Percentiles rank a stretch among this genome's conserved stretches.
These are phyloP conservation scores for Aldabrachelys gigantea DNA, from an alignment of 2,113 vertebrate species.

Conservation along the genomic window DNA sequence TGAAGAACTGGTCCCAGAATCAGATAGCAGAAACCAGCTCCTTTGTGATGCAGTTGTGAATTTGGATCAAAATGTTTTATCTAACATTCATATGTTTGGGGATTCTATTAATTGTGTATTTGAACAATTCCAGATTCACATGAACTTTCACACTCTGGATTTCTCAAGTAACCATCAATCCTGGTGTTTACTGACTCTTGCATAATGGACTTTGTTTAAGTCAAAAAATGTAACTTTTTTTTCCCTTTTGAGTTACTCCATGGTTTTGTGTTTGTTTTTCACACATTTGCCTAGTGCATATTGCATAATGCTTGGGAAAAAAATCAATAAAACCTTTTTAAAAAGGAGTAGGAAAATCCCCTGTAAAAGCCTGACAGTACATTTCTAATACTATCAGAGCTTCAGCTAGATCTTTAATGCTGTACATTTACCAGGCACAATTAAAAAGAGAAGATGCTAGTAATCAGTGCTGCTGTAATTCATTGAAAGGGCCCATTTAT, in stretches of 20 bases:
- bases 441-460: neutral
- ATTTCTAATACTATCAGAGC: neutral
- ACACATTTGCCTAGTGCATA: neutral
- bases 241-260: rapidly evolving
- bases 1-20: neutral
- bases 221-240: neutral
- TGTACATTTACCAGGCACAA: neutral
- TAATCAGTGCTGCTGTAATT: neutral
- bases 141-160: too few species aligned
- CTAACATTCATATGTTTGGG: neutral
- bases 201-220: neutral
- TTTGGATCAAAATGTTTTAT: neutral
- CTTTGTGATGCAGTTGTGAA: rapidly evolving
- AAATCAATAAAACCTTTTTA: neutral
- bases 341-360: neutral
- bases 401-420: neutral
- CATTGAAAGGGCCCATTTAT: neutral
- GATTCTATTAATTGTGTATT: neutral
- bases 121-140: neutral
- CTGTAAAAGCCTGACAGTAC: rapidly evolving
- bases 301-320: neutral
- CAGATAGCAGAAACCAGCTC: neutral
- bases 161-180: neutral
- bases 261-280: neutral
- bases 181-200: neutral